Conservation (phyloP, 2,888 invertebrate species). For the Drosophila pseudotakahashii region DNA sequence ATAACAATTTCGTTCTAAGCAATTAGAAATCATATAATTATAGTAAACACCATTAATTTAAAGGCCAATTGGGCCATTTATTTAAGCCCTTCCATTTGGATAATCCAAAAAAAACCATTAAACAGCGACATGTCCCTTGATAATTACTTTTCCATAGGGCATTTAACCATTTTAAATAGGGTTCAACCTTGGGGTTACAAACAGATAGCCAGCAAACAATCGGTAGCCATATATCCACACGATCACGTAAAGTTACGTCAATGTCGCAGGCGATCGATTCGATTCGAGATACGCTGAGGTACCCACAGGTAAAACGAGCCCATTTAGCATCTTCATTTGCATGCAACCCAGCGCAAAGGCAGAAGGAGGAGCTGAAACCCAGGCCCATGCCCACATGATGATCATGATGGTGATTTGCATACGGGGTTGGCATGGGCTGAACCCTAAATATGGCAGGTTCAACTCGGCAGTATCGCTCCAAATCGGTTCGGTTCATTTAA, state of each 20-base stretch:
- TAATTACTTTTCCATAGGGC: conserved; percentile 42
- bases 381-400: conserved; percentile 35
- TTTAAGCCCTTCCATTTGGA: conserved; percentile 22
- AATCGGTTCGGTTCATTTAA: conserved; percentile 35
- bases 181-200: conserved; percentile 59
- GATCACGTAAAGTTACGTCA: conserved; percentile 71
- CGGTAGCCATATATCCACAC: conserved; percentile 25
- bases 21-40: not conserved
- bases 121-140: conserved; percentile 18
- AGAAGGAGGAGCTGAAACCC: conserved; percentile 29
- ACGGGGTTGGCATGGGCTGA: conserved; percentile 36
- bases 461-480: conserved; percentile 16
- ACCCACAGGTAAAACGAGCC: conserved; percentile 26
- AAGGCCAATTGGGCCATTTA: not conserved
- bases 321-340: conserved; percentile 65
- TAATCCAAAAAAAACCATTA: conserved; percentile 48
- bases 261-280: conserved; percentile 50
- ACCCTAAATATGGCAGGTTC: conserved; percentile 40
- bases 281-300: conserved; percentile 31
- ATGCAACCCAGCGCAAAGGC: conserved; percentile 50
- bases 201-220: conserved; percentile 24
- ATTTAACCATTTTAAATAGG: conserved; percentile 41
- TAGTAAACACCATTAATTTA: not conserved
- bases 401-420: conserved; percentile 41
- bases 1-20: not conserved